Evolutionary conservation across 2,113 vertebrate species (phyloP).

Genomic region (Gallinago jamesoni): DNA sequence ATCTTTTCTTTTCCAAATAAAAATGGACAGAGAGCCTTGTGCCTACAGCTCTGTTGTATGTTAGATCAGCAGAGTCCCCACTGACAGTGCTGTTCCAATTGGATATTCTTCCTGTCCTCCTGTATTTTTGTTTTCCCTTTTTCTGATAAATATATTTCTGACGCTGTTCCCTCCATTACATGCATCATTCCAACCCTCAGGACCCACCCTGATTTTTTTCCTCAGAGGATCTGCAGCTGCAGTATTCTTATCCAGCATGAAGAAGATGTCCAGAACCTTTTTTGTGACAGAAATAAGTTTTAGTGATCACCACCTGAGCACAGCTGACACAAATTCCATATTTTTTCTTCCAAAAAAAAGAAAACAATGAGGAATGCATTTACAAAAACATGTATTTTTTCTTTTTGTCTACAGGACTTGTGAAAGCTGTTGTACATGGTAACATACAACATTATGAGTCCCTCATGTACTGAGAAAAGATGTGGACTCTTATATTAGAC

Average conservation of each 20-base stretch:
- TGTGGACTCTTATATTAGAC: background rate
- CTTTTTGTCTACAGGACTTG: background rate
- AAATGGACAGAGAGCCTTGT: background rate
- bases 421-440: background rate
- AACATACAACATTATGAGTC: background rate
- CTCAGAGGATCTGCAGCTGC: background rate
- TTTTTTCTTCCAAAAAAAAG: background rate
- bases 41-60: background rate
- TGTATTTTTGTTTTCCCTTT: background rate
- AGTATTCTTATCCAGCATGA: background rate
- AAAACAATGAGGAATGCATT: background rate
- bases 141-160: background rate
- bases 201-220: background rate
- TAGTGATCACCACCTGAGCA: background rate
- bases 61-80: background rate
- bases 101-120: background rate
- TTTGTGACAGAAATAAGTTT: background rate
- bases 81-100: background rate
- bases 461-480: background rate
- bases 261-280: background rate
- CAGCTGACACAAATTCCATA: background rate
- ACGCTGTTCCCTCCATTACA: background rate
- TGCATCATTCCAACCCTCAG: background rate
- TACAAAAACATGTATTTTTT: background rate
- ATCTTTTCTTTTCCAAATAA: constrained; percentile 45